phyloP scores from a whole-genome alignment of 2,113 vertebrate species.

The Saimiri boliviensis region DNA sequence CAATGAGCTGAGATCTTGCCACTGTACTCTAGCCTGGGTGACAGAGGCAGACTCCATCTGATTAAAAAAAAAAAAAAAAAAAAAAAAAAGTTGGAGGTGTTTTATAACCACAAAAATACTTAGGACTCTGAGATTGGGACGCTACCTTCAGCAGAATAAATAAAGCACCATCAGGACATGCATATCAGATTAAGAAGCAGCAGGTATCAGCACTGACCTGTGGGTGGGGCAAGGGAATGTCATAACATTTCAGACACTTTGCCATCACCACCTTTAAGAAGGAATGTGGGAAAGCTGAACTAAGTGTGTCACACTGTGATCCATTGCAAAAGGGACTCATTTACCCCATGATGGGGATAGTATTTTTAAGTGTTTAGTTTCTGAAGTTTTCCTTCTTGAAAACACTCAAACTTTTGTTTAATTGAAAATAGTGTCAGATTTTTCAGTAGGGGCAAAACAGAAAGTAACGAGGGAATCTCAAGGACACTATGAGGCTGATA shows the following conservation, averaged over 20 bases:
- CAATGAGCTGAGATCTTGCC: fast-evolving
- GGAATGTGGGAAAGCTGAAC: neutral
- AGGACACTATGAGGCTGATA: fast-evolving
- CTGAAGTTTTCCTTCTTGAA: neutral
- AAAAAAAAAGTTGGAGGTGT: neutral
- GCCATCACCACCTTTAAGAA: neutral
- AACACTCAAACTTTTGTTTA: neutral
- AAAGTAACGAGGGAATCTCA: neutral
- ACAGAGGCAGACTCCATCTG: no score
- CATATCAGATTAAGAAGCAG: neutral
- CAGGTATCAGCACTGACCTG: neutral
- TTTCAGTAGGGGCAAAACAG: neutral
- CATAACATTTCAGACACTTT: neutral
- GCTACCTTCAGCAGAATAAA: neutral
- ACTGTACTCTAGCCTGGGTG: no score
- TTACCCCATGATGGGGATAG: neutral
- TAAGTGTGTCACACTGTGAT: neutral
- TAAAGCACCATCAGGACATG: neutral
- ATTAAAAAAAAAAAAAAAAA: no score
- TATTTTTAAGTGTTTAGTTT: neutral
- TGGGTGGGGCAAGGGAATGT: neutral
- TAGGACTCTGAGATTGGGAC: neutral
- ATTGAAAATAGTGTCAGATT: neutral
- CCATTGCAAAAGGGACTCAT: neutral
- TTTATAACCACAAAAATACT: neutral